Conservation (phyloP, 2,888 invertebrate genomes). For the Acronicta psi region DNA sequence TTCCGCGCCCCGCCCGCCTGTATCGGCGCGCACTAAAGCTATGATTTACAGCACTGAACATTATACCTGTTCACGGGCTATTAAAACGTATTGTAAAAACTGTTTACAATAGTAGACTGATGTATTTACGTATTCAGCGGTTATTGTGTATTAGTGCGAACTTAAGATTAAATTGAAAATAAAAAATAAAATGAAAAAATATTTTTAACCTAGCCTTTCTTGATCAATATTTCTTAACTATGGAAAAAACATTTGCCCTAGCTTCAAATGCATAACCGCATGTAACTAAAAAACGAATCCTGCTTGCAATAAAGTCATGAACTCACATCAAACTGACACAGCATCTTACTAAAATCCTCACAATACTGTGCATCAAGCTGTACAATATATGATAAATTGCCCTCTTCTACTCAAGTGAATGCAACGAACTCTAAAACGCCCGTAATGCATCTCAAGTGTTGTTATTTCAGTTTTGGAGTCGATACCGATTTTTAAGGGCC, state of each 20-base stretch:
- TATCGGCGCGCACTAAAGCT: slow-evolving; percentile 48
- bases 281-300: too few relatives aligned
- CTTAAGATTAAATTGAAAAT: too few relatives aligned
- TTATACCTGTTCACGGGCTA: slow-evolving; percentile 45
- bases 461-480: slow-evolving; percentile 46
- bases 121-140: neutral
- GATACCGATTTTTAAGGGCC: slow-evolving; percentile 40
- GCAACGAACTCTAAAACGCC: slow-evolving; percentile 50
- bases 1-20: slow-evolving; percentile 45
- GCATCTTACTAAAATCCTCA: slow-evolving; percentile 17
- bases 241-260: too few relatives aligned
- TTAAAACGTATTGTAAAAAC: slow-evolving; percentile 36
- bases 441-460: slow-evolving; percentile 56
- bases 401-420: slow-evolving; percentile 44
- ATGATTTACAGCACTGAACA: slow-evolving; percentile 45
- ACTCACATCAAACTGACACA: neutral
- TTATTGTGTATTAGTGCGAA: neutral
- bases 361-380: slow-evolving; percentile 23
- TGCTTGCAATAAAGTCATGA: neutral
- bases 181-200: too few relatives aligned
- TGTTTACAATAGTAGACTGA: slow-evolving; percentile 11
- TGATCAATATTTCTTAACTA: too few relatives aligned
- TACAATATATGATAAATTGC: slow-evolving; percentile 40
- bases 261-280: too few relatives aligned
- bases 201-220: too few relatives aligned